These are phyloP conservation scores for Mus pahari DNA, from an alignment of 2,113 vertebrate genomes.

Conservation along the genomic window DNA sequence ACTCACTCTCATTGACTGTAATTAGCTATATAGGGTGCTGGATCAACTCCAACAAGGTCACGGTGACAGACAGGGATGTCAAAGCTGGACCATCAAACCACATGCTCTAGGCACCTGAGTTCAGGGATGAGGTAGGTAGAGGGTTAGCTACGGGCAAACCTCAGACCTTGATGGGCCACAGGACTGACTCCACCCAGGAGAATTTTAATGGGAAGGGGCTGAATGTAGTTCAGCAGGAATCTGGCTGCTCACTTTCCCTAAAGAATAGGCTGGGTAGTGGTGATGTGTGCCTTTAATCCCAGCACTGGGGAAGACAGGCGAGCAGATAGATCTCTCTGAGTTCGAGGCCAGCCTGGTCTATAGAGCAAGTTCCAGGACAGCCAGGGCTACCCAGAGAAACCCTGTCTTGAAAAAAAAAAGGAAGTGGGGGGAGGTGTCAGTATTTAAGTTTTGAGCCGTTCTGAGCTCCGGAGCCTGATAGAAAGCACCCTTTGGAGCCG, in stretches of 20 bases:
- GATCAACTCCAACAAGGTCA: conserved; percentile 80
- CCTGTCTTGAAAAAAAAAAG: neutral
- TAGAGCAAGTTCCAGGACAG: neutral
- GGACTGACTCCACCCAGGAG: no score
- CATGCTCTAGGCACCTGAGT: neutral
- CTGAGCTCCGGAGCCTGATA: neutral
- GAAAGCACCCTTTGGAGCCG: no score
- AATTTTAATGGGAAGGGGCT: accelerated
- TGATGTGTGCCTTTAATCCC: no score
- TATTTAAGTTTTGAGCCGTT: neutral
- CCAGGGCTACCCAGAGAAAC: neutral
- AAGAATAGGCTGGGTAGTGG: neutral
- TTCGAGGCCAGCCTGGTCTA: neutral
- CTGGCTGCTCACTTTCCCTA: neutral
- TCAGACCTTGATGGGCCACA: no score
- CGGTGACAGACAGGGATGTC: conserved; percentile 81
- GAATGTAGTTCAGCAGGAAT: accelerated
- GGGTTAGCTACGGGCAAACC: accelerated
- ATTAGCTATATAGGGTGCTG: conserved; percentile 80
- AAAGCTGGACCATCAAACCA: conserved; percentile 73
- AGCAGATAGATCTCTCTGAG: neutral
- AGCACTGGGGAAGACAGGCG: neutral
- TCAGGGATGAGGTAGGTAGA: neutral
- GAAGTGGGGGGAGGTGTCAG: neutral
- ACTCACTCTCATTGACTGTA: conserved; percentile 61